phyloP scores from a whole-genome alignment of 2,113 vertebrate species.

The Apteryx owenii region DNA sequence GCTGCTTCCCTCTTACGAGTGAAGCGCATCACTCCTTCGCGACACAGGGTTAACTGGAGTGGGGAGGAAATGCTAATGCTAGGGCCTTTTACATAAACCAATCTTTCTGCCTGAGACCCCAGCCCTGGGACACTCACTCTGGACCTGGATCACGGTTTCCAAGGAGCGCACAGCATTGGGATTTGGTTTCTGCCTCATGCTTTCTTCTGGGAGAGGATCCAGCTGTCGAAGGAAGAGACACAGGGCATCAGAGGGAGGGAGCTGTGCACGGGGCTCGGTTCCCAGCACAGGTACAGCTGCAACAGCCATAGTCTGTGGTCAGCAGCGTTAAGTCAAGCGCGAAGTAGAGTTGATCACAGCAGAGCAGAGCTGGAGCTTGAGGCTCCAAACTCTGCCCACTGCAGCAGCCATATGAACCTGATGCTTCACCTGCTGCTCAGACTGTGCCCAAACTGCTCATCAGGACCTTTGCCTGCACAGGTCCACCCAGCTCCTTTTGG shows the following conservation, averaged over 20 bases:
- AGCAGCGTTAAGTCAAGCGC: too few relatives aligned
- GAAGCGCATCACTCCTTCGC: too few relatives aligned
- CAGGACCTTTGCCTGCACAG: not conserved
- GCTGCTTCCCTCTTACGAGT: too few relatives aligned
- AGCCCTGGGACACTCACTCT: constrained; percentile 83
- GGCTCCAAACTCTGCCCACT: too few relatives aligned
- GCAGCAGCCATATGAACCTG: too few relatives aligned
- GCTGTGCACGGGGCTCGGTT: not conserved
- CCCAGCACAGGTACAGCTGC: not conserved
- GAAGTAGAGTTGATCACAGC: too few relatives aligned
- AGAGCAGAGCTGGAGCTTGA: too few relatives aligned
- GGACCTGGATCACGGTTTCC: constrained; percentile 85
- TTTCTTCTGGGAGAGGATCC: constrained; percentile 85
- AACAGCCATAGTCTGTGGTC: accelerated
- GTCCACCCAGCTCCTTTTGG: not conserved
- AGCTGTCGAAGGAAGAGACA: constrained; percentile 66
- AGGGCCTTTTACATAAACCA: not conserved
- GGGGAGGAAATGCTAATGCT: not conserved
- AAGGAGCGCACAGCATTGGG: constrained; percentile 86
- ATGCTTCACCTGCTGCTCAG: too few relatives aligned
- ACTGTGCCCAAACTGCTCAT: not conserved
- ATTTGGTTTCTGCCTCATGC: constrained; percentile 88
- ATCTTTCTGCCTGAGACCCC: not conserved
- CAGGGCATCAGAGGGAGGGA: not conserved
- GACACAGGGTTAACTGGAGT: not conserved